Base-by-base conservation (phyloP, 2,113 vertebrate genomes). In the Lutjanus erythropterus region DNA sequence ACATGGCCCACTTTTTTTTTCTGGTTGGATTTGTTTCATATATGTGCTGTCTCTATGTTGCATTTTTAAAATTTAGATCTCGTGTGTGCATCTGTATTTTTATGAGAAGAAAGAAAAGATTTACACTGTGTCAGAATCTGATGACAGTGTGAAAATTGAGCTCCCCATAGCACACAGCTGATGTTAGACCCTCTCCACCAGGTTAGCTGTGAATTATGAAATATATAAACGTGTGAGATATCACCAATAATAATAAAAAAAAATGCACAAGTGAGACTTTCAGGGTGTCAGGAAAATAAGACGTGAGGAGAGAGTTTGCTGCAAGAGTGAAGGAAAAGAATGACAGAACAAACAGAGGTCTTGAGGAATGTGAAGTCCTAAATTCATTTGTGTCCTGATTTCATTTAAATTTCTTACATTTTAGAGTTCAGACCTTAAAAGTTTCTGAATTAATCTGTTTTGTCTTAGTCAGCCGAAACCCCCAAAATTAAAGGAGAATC, bases 1-100 rank as follows among this genome's bases (percentile, higher is more conserved):
- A 80, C 69, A 69, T 86, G 90, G 58, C 89, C 88, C 84, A 92
- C 58, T 80, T 91, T 76, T 71, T 37, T 39, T 37, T 18, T 29
- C 44, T 42, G 29, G 6, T 2, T 41, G 42, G 10, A 52, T 58
- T 46, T 47, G 16, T 41, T 71, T n/a, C 46, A 11, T 70, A 7
- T 55, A 7, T 76, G 59, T 80, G 21, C 21, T 35, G 6, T 15
- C 25, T 53, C 23, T 52, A 39, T 65, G 25, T 50, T 68, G 41
- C 12, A n/a, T 35, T 33, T 79, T 58, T 5, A 15, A 14, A 42
- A 53, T 27, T 18, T 9, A 29, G 15, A 39, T 16, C 69, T 25
- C 21, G 6, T 19, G 21, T 79, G 23, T 67, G 64, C 14, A 35
- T 67, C 27, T 70, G 16, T 62, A 25, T 68, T 65, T 61, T 62